Evolutionary conservation across 2,113 vertebrate species (phyloP).

Genomic region (Bambusicola thoracicus): DNA sequence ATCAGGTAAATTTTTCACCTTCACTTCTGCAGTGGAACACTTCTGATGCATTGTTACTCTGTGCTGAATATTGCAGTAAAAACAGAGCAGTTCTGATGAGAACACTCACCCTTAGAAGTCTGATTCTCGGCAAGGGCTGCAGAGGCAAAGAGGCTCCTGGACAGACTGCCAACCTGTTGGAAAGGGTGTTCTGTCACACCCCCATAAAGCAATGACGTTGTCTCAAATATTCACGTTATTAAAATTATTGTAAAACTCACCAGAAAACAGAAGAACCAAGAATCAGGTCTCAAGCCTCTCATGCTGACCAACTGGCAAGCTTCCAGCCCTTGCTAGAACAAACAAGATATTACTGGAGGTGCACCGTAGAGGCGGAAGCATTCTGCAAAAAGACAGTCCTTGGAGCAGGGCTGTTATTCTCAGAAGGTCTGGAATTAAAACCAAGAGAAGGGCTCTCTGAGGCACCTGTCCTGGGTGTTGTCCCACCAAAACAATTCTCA

Average conservation of each 20-base stretch:
- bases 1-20: neutral
- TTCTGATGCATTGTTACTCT: neutral
- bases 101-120: constrained; percentile 52
- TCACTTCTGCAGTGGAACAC: neutral
- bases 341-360: neutral
- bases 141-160: constrained; percentile 38
- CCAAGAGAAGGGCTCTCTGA: neutral
- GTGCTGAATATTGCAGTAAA: neutral
- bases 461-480: neutral
- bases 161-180: constrained; percentile 36
- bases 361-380: neutral
- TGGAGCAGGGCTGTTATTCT: neutral
- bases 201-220: neutral
- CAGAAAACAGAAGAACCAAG: constrained; percentile 58
- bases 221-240: neutral
- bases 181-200: neutral
- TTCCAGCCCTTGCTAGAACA: neutral
- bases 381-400: neutral
- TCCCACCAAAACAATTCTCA: neutral
- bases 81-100: neutral
- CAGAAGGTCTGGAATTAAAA: neutral
- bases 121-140: constrained; percentile 52
- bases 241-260: constrained; percentile 22
- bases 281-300: neutral
- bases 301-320: neutral